Conservation (phyloP, 2,888 invertebrate genomes). For the Celastrina argiolus region DNA sequence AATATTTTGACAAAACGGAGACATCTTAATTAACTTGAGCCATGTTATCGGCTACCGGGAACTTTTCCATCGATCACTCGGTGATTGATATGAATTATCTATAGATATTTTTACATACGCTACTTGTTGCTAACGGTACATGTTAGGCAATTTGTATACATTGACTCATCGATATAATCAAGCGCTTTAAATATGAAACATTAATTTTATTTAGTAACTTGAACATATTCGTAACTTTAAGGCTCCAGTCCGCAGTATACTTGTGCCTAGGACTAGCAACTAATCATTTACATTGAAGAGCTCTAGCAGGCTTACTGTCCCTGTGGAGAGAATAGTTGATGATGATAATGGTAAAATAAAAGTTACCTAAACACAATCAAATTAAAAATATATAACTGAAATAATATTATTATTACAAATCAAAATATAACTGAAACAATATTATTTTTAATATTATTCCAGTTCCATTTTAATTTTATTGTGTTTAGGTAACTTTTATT, state of each 20-base stretch:
- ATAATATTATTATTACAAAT: too few species aligned
- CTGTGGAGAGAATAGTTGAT: background rate
- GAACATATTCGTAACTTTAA: too few species aligned
- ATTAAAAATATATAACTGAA: background rate
- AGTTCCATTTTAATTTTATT: background rate
- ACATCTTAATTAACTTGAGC: slow-evolving; percentile 69
- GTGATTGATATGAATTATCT: slow-evolving; percentile 78
- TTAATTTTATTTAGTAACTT: too few species aligned
- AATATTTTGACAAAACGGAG: slow-evolving; percentile 24
- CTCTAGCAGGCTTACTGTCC: too few species aligned
- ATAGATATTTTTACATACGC: slow-evolving; percentile 58
- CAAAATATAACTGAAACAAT: too few species aligned
- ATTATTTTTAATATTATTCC: background rate
- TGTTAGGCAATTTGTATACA: slow-evolving; percentile 39
- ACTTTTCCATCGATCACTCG: slow-evolving; percentile 72
- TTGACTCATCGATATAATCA: background rate
- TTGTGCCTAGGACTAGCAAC: too few species aligned
- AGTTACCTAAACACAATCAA: background rate
- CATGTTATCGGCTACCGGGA: slow-evolving; percentile 74
- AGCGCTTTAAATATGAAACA: background rate
- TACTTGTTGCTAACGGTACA: slow-evolving; percentile 69
- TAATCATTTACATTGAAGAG: too few species aligned
- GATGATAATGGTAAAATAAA: background rate
- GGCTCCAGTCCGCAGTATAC: too few species aligned
- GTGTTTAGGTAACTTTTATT: background rate